Evolutionary conservation across 2,797 vertebrate species (phyloP), one percentile per base, ranked within the genome.

Genomic region (Fundulus diaphanus): DNA sequence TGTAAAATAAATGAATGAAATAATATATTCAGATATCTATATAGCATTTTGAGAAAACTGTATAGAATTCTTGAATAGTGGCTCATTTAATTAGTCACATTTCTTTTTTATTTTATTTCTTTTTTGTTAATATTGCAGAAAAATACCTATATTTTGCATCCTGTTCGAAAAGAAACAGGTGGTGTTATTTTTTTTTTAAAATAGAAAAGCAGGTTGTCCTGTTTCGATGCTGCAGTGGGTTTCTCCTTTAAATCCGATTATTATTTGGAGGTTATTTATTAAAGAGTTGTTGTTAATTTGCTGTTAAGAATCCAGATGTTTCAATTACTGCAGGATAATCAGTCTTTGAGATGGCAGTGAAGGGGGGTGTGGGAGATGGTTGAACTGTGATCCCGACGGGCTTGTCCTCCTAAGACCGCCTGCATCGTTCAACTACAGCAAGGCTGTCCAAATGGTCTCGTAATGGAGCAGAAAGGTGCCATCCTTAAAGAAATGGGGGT

Each of bases 11-110:
- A 90, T 89, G 79, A 93, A 92, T 92, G 49, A 93, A 91, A 95
- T 94, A 95, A 95, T 95, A 95, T 96, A 94, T 95, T 94, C 92
- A 93, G 93, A 94, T 93, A 92, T 91, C 78, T 93, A 88, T 93
- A 94, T 93, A 95, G 90, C 91, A 91, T 95, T 94, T 66, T 94
- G 94, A 92, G 87, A 90, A 93, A 94, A 87, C 80, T 94, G 92
- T 95, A 94, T 95, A 94, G 93, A 94, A 93, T 94, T 87, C 83
- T 91, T 93, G 78, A 95, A 92, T 92, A 95, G 94, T 95, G 94
- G 89, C 93, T 94, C 91, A 90, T 88, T 87, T 91, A 92, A 89
- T 93, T 93, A 92, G 93, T 95, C 94, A 94, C 93, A 90, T 77
- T 89, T 71, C 84, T 80, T 86, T 81, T 81, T 81, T 72, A 87